Evolutionary conservation across 2,888 invertebrate genomes (phyloP), one percentile per base, ranked within the genome.

Genomic region (Stenurella melanura): DNA sequence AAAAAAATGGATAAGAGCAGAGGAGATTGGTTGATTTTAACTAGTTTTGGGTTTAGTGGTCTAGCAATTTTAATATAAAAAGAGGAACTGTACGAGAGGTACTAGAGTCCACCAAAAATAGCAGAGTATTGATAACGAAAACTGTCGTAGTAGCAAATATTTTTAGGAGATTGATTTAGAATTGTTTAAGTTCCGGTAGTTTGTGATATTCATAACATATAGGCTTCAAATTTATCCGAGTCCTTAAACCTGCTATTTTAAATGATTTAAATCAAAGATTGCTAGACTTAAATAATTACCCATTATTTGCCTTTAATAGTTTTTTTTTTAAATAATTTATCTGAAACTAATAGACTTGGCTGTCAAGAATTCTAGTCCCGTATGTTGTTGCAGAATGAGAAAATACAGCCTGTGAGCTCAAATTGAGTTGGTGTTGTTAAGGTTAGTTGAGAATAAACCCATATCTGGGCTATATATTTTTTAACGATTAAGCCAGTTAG

Each of bases 291-390:
- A 57, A 69, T 58, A 58, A 17, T 38, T 70, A 21, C n/a, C 42
- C 60, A 42, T 38, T 10, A 42, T 64, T 42, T 38, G 26, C 15
- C 26, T 70, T 70, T 18, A 26, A 58, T 19, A 74, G 38, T 34
- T n/a, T 21, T 68, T 76, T 71, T 67, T 75, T 21, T 21, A 60
- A 73, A 74, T 74, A 71, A 69, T 73, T 67, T 60, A 30, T 75
- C 60, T 61, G 61, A 21, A 50, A 74, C 26, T 71, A 70, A 76
- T 73, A 76, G 81, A 83, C 80, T 84, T 86, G 88, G 88, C 88
- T 89, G 88, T 89, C 86, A 83, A 86, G 85, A 87, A 87, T 87
- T 89, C 89, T 89, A 89, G 89, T 89, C 89, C 83, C 85, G 85
- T 87, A 83, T 86, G 86, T 86, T 84, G 83, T 82, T 82, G 82